A percentile compares a stretch with the other conserved stretches of the same genome.
Evolutionary conservation across 2,797 vertebrate genomes (phyloP).

Genomic region (Falco columbarius): DNA sequence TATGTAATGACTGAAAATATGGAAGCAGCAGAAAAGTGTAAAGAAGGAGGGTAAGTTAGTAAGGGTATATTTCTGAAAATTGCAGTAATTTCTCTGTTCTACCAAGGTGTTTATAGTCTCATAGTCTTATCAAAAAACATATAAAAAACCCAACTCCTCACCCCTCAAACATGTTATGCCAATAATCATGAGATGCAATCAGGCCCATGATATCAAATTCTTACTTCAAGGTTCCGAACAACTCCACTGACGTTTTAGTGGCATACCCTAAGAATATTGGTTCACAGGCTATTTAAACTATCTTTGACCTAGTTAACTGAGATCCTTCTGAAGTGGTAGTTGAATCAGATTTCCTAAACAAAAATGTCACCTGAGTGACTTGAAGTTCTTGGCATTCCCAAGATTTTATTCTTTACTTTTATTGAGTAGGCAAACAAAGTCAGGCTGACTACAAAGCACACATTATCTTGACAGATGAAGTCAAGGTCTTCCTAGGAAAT

Average conservation of each 20-base stretch:
- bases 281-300: background rate
- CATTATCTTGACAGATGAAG: background rate
- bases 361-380: background rate
- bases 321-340: background rate
- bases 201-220: background rate
- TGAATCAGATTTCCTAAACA: background rate
- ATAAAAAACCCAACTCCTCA: accelerated
- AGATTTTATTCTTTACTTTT: background rate
- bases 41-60: background rate
- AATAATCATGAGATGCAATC: background rate
- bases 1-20: background rate
- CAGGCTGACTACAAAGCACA: background rate
- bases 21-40: background rate
- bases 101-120: background rate
- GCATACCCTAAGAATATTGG: accelerated
- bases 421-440: background rate
- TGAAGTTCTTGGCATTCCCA: background rate
- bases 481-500: constrained; percentile 2
- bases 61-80: background rate
- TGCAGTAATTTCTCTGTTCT: background rate
- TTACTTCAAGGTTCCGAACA: background rate
- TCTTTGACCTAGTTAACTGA: background rate
- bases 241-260: background rate
- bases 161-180: background rate
- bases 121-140: background rate